Evolutionary conservation across 1,140 invertebrate genomes (phyloP), one percentile per base, ranked within the genome.

Genomic region (Battus philenor): DNA sequence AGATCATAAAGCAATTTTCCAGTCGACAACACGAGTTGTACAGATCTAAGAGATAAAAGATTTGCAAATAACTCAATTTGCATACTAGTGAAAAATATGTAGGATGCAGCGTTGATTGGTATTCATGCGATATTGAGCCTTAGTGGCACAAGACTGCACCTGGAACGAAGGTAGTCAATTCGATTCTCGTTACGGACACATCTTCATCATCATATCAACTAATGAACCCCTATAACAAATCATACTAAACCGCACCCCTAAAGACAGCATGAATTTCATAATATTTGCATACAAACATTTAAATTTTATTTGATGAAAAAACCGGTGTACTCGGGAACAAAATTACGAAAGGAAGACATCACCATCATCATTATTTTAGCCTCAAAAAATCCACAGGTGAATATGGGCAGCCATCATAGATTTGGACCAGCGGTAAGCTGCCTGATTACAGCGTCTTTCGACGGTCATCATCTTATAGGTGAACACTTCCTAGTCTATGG

Each of bases 1-100:
- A 30, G 29, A 30, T 11, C 29, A 30, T 30, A 30, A 30, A 30
- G 29, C 29, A 11, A 30, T 30, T 30, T 30, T 5, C 2, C 3
- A 11, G 2, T 11, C 4, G 7, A 8, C n/a, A 10, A 3, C 24
- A 30, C 10, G 12, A 11, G 29, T 2, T 11, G 12, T 30, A 11
- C n/a, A 30, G 9, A 11, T 30, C 10, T 11, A 11, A 5, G 10
- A 0, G 11, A 12, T 22, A 10, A 4, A 10, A 30, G 1, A 11
- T 11, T 11, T 11, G 9, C 10, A 11, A 30, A 30, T 30, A 30
- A 30, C 29, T 30, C 29, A 11, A 30, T 30, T 30, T 30, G 12
- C 9, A 30, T 11, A 9, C 12, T 3, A 2, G 10, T 11, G 12
- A 11, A 30, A 12, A 30, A 30, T 2, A 27, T 22, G 3, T 22